A percentile compares a stretch with the other conserved stretches of the same genome.
These are phyloP conservation scores for Dendroctonus valens DNA, from an alignment of 1,140 invertebrate species.

Conservation along the genomic window DNA sequence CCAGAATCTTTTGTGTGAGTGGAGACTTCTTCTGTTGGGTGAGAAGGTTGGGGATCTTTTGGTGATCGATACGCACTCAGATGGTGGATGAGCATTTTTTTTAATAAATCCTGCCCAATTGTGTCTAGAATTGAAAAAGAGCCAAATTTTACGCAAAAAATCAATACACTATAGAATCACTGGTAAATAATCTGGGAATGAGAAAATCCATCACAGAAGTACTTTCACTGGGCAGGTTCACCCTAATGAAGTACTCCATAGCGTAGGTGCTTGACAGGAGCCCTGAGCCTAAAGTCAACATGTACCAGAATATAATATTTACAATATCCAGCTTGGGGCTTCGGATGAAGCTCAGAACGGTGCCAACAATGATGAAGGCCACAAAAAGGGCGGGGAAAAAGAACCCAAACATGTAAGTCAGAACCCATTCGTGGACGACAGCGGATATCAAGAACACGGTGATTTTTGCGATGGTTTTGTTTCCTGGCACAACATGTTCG, in stretches of 20 bases:
- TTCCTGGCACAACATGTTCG: constrained; percentile 55
- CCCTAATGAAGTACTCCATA: constrained; percentile 81
- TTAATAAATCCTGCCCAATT: too few relatives aligned
- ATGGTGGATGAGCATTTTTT: too few relatives aligned
- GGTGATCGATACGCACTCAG: too few relatives aligned
- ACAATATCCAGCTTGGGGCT: constrained; percentile 56
- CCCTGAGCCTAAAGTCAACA: constrained; percentile 74
- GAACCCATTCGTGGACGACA: constrained; percentile 67
- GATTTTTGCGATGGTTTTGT: constrained; percentile 56
- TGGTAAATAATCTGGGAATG: constrained; percentile 54
- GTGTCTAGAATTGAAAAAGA: too few relatives aligned
- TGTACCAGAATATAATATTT: constrained; percentile 82
- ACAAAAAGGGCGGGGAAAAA: constrained; percentile 85
- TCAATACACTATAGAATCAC: constrained; percentile 15
- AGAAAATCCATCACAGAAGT: constrained; percentile 51
- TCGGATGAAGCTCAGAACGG: constrained; percentile 58
- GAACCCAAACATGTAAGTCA: constrained; percentile 74
- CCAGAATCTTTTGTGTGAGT: too few relatives aligned
- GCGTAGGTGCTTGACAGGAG: constrained; percentile 74
- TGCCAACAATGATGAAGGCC: constrained; percentile 63
- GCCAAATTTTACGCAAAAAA: too few relatives aligned
- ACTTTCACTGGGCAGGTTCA: constrained; percentile 66
- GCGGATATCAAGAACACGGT: constrained; percentile 57
- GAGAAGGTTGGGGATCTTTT: too few relatives aligned
- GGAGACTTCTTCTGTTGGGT: too few relatives aligned